Percentiles rank a stretch among this genome's conserved stretches.
Evolutionary conservation across 2,113 vertebrate genomes (phyloP).

Genomic region (Gyps fulvus): DNA sequence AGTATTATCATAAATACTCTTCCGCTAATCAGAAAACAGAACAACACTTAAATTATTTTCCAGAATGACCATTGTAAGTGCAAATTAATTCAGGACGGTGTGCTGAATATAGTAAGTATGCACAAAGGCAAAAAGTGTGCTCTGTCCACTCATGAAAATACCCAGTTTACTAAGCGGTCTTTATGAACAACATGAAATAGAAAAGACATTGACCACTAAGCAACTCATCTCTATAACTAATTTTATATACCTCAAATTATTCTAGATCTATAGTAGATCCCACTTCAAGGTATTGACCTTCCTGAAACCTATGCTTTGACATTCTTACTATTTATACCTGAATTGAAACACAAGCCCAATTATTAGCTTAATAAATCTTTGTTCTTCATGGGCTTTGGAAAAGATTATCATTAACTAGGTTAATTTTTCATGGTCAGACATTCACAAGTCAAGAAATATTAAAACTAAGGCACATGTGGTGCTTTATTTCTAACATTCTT

Average conservation of each 20-base stretch:
- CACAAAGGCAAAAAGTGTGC: not conserved
- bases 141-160: not conserved
- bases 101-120: not conserved
- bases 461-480: fast-evolving
- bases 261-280: not conserved
- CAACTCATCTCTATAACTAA: not conserved
- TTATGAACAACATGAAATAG: not conserved
- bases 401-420: not conserved
- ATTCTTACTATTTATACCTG: not conserved
- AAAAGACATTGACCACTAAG: not conserved
- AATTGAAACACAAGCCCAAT: not conserved
- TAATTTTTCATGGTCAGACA: not conserved
- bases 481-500: not conserved
- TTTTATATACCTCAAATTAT: not conserved
- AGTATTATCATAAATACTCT: not conserved
- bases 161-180: not conserved
- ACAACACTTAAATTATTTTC: not conserved
- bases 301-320: not conserved
- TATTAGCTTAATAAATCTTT: not conserved
- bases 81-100: not conserved
- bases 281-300: not conserved
- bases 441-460: not conserved
- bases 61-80: not conserved
- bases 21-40: not conserved
- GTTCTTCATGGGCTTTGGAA: not conserved